Evolutionary conservation across 2,888 invertebrate species (phyloP).

Genomic region (Ophraella communa): DNA sequence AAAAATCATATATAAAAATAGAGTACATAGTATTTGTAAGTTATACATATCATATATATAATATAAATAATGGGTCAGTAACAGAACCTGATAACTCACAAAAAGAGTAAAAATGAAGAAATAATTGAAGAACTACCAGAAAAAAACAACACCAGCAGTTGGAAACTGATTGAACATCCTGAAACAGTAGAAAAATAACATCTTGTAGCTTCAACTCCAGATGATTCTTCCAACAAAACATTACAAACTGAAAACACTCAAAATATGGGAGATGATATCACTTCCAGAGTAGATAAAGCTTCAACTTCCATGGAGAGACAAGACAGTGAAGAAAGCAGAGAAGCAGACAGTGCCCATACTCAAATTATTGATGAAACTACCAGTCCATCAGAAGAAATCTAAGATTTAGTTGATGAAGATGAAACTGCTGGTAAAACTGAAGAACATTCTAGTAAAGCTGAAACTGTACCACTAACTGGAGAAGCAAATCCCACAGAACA

Average conservation of each 20-base stretch:
- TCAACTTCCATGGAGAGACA: not conserved
- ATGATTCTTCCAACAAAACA: not conserved
- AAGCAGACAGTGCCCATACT: slow-evolving; percentile 2
- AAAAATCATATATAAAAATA: too few species aligned
- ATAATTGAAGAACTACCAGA: not conserved
- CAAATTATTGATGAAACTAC: slow-evolving; percentile 12
- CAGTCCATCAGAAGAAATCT: not conserved
- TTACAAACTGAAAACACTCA: not conserved
- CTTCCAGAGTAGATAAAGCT: slow-evolving; percentile 7
- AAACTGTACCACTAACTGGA: not conserved
- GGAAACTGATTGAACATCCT: slow-evolving; percentile 10
- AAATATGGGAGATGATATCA: slow-evolving; percentile 10
- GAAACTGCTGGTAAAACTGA: not conserved
- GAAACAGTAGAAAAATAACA: not conserved
- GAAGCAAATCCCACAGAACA: not conserved
- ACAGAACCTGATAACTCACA: not conserved
- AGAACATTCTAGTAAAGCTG: slow-evolving; percentile 9
- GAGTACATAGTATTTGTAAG: too few species aligned
- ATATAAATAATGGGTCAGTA: not conserved
- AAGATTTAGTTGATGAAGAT: not conserved
- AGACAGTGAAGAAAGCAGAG: slow-evolving; percentile 16
- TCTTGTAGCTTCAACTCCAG: not conserved
- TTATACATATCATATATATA: too few species aligned
- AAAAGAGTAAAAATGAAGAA: not conserved
- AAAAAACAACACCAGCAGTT: slow-evolving; percentile 8